Base-by-base conservation (phyloP, 2,113 vertebrate species). In the Anseranas semipalmata region DNA sequence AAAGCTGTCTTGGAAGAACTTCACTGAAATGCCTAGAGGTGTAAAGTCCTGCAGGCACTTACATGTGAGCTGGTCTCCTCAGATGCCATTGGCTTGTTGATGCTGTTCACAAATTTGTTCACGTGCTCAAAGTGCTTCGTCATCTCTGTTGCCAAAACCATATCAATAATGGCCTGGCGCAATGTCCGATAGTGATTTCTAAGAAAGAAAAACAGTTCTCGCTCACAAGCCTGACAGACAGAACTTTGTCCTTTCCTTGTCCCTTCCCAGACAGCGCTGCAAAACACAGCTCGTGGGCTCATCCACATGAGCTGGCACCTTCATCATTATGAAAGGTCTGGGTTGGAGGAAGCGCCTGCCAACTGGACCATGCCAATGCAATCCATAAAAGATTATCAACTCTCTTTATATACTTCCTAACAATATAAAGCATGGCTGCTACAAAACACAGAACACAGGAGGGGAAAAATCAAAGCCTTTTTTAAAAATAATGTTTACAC, bases 131-230 rank as follows among this genome's bases (percentile, higher is more conserved):
- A 99, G 97, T 99, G 99, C 89, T 99, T 98, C 1, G 99, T 99
- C 99, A 99, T 99, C 97, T 99, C 99, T 3, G 99, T 99, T 82
- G 99, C 99, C 96, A 99, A 97, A 93, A 99, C 99, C 99, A 99
- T 99, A 97, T 99, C 99, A 68, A 99, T 99, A 92, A 99, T 99
- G 84, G 99, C 98, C 93, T 99, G 99, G 35, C 99, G 98, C 92
- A 99, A 96, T 0, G 98, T 99, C 65, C 99, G 98, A 95, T 99
- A 99, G 97, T 99, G 99, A 90, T 98, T 99, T 98, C 99, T 99
- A 96, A 76, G 95, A 91, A 95, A 89, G 39, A 80, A 75, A 77
- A 90, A 67, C 17, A 72, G 32, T 62, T 88, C 21, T 70, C 87
- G 82, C 41, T 97, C 12, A 53, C 4, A 10, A 41, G 5, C 9